These are phyloP conservation scores for Clarias platycephalus DNA, from an alignment of 2,797 vertebrate genomes.

Conservation along the genomic window DNA sequence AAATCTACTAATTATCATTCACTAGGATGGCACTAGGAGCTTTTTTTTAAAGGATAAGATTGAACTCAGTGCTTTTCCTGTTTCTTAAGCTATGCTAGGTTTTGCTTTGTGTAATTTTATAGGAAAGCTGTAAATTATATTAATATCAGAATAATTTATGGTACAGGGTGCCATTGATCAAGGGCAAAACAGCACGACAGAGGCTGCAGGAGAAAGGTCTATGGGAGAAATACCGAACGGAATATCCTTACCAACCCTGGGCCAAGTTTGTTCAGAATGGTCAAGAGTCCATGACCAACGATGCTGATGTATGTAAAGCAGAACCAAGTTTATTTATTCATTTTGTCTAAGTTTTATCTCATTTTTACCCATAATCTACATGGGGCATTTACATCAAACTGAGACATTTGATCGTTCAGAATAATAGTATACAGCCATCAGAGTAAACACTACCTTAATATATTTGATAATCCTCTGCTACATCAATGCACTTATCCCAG, in stretches of 20 bases:
- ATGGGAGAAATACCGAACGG: slow-evolving; percentile 66
- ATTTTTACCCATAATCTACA: not conserved
- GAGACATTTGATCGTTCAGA: too few relatives aligned
- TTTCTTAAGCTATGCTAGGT: not conserved
- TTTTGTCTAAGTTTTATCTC: not conserved
- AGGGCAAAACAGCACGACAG: slow-evolving; percentile 71
- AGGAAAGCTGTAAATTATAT: not conserved
- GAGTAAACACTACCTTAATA: too few relatives aligned
- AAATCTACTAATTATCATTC: not conserved
- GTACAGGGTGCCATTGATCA: slow-evolving; percentile 74
- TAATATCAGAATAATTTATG: not conserved
- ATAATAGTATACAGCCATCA: too few relatives aligned
- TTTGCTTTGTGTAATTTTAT: not conserved
- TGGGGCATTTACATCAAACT: too few relatives aligned
- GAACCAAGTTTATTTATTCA: not conserved
- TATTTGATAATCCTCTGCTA: too few relatives aligned
- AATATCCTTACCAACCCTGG: slow-evolving; percentile 47
- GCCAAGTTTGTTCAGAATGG: slow-evolving; percentile 59
- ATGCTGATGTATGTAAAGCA: slow-evolving; percentile 72
- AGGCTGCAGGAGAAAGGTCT: slow-evolving; percentile 69
- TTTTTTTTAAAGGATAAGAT: not conserved
- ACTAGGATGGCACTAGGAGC: not conserved
- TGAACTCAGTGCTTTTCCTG: not conserved
- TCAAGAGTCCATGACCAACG: slow-evolving; percentile 70
- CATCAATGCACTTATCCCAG: too few relatives aligned